Evolutionary conservation across 2,113 vertebrate species (phyloP).

Genomic region (Vidua chalybeata): DNA sequence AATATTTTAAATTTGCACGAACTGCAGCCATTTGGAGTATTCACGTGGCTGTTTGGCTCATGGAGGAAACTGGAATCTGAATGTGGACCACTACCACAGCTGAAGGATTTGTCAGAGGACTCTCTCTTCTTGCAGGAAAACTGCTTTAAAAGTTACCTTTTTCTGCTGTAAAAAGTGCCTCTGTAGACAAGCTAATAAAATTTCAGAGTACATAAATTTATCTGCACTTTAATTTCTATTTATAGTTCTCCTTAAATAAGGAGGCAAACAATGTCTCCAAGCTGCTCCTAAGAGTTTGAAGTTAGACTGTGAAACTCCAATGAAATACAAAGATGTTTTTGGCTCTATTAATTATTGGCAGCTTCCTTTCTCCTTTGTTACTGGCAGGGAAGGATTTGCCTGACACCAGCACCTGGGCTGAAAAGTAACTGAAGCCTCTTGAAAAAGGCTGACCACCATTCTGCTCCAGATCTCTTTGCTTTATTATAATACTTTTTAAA

Average conservation of each 20-base stretch:
- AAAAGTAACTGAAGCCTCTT: background rate
- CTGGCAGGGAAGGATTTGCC: accelerated
- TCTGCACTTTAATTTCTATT: background rate
- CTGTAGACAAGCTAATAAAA: background rate
- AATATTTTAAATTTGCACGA: background rate
- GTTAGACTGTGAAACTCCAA: background rate
- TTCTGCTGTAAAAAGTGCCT: background rate
- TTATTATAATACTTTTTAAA: constrained; percentile 68
- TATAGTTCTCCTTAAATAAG: background rate
- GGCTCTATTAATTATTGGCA: background rate
- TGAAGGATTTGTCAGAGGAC: background rate
- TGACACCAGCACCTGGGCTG: background rate
- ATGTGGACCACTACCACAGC: background rate
- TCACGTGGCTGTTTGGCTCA: background rate
- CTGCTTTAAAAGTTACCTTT: background rate
- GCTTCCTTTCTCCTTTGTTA: background rate
- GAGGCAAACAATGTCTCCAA: background rate
- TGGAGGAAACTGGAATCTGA: background rate
- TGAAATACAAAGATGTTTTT: background rate
- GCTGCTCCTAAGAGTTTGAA: background rate
- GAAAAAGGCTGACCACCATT: background rate
- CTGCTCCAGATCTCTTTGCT: constrained; percentile 52
- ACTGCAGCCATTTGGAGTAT: background rate
- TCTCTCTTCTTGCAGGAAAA: background rate
- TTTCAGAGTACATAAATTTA: background rate